Percentiles rank a stretch among this genome's conserved stretches.
phyloP scores from a whole-genome alignment of 2,888 invertebrate genomes.

The Endotricha flammealis region DNA sequence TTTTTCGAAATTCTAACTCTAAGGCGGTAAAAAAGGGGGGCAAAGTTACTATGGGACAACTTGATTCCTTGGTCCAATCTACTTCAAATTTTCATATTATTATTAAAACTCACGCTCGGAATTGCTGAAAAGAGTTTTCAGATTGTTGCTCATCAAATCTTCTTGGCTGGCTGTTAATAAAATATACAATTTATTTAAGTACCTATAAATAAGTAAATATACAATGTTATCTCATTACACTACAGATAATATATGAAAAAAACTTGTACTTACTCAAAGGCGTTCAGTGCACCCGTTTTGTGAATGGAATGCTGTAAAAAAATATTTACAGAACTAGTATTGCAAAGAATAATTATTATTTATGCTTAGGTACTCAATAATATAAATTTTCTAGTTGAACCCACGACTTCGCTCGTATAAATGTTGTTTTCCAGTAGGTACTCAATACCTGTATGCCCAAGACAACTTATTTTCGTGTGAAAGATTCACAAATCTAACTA shows the following conservation, averaged over 20 bases:
- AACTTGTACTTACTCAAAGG: constrained; percentile 48
- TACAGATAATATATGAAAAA: neutral
- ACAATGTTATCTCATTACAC: neutral
- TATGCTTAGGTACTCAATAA: too few species aligned
- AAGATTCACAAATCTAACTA: too few species aligned
- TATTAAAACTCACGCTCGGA: constrained; percentile 24
- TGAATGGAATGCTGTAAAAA: constrained; percentile 54
- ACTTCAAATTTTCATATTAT: too few species aligned
- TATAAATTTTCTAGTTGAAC: too few species aligned
- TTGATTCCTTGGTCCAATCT: too few species aligned
- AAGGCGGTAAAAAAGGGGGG: too few species aligned
- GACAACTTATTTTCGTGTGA: too few species aligned
- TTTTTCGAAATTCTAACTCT: too few species aligned
- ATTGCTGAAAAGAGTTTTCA: constrained; percentile 24
- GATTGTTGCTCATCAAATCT: constrained; percentile 24
- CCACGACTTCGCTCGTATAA: too few species aligned
- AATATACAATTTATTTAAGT: constrained; percentile 2
- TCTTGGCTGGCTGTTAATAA: constrained; percentile 29
- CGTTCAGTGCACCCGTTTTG: constrained; percentile 42
- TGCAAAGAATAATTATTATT: too few species aligned
- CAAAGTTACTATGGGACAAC: too few species aligned
- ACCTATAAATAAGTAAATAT: neutral
- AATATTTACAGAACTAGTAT: constrained; percentile 13
- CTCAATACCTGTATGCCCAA: neutral
- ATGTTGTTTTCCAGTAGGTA: neutral